Conservation (phyloP, 1,140 invertebrate genomes). For the Lethocerus indicus region DNA sequence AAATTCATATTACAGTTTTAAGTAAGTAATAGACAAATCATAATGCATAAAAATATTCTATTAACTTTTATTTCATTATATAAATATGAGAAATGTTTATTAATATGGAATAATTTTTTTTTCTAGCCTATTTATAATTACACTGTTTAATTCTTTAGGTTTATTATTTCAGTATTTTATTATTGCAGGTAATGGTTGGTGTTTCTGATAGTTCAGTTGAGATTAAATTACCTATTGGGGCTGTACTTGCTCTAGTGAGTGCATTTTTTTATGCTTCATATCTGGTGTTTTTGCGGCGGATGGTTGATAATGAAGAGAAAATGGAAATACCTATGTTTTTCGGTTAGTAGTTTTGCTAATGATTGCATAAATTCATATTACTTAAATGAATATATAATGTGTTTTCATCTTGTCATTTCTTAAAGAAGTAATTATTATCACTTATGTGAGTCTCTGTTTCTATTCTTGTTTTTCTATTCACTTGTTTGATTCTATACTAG, state of each 20-base stretch:
- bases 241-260: constrained; percentile 58
- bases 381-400: too few relatives aligned
- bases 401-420: too few relatives aligned
- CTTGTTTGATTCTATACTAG: too few relatives aligned
- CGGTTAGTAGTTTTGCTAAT: too few relatives aligned
- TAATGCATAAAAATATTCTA: too few relatives aligned
- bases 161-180: constrained; percentile 10
- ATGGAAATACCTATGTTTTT: constrained; percentile 83
- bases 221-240: constrained; percentile 44
- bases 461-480: too few relatives aligned
- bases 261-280: constrained; percentile 73
- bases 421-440: too few relatives aligned
- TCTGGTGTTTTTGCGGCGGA: constrained; percentile 61
- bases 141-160: background rate
- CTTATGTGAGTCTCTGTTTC: too few relatives aligned
- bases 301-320: constrained; percentile 72
- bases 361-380: too few relatives aligned
- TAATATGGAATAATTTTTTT: constrained; percentile 4
- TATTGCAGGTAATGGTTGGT: constrained; percentile 44
- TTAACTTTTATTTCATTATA: too few relatives aligned
- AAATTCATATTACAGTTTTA: too few relatives aligned
- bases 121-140: constrained; percentile 7
- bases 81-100: background rate
- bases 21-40: too few relatives aligned
- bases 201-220: constrained; percentile 44